A percentile compares a stretch with the other conserved stretches of the same genome.
Evolutionary conservation across 2,113 vertebrate genomes (phyloP).

Genomic region (Formicarius rufipectus): DNA sequence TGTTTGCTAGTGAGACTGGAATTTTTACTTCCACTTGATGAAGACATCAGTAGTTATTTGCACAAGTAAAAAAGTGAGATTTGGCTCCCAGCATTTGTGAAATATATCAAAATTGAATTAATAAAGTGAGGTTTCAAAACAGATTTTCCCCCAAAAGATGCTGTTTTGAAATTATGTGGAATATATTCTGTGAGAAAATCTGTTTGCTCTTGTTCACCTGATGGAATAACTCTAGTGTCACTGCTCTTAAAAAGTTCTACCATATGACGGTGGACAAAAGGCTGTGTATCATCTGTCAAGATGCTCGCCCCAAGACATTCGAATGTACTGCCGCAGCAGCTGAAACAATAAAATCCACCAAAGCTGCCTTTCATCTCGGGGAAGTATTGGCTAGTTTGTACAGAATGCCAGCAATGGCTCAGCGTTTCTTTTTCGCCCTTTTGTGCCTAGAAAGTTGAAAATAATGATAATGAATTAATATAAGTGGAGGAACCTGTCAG

Average conservation of each 20-base stretch:
- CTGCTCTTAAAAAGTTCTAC: background rate
- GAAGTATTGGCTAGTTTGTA: constrained; percentile 13
- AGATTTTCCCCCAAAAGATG: background rate
- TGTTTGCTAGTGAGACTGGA: background rate
- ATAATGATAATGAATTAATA: constrained; percentile 63
- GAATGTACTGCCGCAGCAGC: background rate
- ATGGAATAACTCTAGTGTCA: background rate
- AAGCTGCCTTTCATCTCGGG: constrained; percentile 26
- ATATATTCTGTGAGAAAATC: background rate
- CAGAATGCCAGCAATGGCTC: constrained; percentile 12
- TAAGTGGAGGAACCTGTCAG: constrained; percentile 56
- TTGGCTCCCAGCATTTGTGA: background rate
- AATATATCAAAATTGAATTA: background rate
- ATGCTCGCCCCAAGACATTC: background rate
- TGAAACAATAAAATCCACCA: constrained; percentile 48
- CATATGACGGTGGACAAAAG: background rate
- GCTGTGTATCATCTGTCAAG: background rate
- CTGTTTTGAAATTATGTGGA: background rate
- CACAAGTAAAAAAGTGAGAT: background rate
- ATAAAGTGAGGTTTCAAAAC: background rate
- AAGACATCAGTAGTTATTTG: background rate
- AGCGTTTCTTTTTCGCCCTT: constrained; percentile 41
- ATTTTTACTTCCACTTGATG: background rate
- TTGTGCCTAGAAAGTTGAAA: constrained; percentile 59
- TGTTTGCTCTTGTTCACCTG: background rate